Conservation (phyloP, 2,888 invertebrate species). For the Chymomyza procnemis region DNA sequence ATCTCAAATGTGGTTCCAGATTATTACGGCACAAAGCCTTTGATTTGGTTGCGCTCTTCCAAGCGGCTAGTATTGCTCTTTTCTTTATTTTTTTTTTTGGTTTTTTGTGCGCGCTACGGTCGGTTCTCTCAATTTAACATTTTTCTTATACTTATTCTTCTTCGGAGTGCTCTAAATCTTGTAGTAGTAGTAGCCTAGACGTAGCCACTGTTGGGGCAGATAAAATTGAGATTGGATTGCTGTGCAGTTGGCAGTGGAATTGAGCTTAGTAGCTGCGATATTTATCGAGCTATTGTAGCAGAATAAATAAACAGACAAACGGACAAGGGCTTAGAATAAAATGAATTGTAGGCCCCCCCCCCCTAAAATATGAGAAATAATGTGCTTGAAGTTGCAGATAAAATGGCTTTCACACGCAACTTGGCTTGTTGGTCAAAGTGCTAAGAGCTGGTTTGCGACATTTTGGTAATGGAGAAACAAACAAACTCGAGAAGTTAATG, state of each 20-base stretch:
- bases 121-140: not conserved
- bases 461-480: too few relatives aligned
- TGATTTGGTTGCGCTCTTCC: conserved; percentile 46
- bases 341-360: conserved; percentile 11
- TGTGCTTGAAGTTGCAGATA: conserved; percentile 24
- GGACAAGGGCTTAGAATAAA: conserved; percentile 24
- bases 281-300: conserved; percentile 49
- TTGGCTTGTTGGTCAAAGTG: too few relatives aligned
- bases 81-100: too few relatives aligned
- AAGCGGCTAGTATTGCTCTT: not conserved
- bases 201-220: not conserved
- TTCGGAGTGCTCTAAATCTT: conserved; percentile 62
- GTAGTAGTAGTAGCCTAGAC: conserved; percentile 13
- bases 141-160: conserved; percentile 1
- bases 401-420: not conserved
- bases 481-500: too few relatives aligned
- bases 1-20: conserved; percentile 62
- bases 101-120: too few relatives aligned
- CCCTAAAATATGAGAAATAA: conserved; percentile 33
- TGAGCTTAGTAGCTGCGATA: conserved; percentile 31
- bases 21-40: conserved; percentile 66
- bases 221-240: not conserved
- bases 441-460: too few relatives aligned
- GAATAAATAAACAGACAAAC: conserved; percentile 38
- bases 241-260: conserved; percentile 23